Conservation (phyloP, 2,113 vertebrate species). For the Nibea albiflora region DNA sequence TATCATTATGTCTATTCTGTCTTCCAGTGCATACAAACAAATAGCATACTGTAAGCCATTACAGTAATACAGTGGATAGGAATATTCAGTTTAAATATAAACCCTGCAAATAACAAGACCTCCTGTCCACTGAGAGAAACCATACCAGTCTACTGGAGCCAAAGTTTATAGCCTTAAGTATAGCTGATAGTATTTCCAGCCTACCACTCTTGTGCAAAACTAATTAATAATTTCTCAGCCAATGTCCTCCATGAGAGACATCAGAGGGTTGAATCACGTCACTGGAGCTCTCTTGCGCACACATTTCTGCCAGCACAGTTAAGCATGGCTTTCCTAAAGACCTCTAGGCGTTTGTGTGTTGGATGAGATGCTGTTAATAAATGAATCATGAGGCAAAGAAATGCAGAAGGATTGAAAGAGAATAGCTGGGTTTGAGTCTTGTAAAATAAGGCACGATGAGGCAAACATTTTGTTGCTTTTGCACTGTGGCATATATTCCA, state of each 20-base stretch:
- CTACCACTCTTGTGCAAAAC: conserved; percentile 79
- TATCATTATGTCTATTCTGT: conserved; percentile 4
- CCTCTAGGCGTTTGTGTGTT: conserved; percentile 74
- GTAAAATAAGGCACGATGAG: conserved; percentile 39
- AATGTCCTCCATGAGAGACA: conserved; percentile 81
- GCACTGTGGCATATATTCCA: conserved; percentile 6
- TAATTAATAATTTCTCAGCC: conserved; percentile 85
- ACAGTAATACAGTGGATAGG: conserved; percentile 1
- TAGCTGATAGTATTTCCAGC: conserved; percentile 77
- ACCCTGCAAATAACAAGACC: neutral
- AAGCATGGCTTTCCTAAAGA: conserved; percentile 74
- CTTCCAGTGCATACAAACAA: neutral
- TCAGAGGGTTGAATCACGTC: conserved; percentile 73
- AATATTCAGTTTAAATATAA: conserved; percentile 45
- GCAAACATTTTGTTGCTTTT: conserved; percentile 24
- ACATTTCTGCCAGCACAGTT: conserved; percentile 75
- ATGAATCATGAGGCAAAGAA: conserved; percentile 60
- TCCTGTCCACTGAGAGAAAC: conserved; percentile 40
- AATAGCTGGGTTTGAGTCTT: conserved; percentile 47
- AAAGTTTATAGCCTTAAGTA: conserved; percentile 64
- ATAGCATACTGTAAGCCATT: conserved; percentile 19
- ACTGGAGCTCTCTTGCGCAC: conserved; percentile 69
- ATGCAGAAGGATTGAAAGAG: conserved; percentile 42
- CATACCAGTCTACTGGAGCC: conserved; percentile 52
- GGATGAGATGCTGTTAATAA: conserved; percentile 78